Evolutionary conservation across 2,113 vertebrate genomes (phyloP).

Genomic region (Leucosticte australis): DNA sequence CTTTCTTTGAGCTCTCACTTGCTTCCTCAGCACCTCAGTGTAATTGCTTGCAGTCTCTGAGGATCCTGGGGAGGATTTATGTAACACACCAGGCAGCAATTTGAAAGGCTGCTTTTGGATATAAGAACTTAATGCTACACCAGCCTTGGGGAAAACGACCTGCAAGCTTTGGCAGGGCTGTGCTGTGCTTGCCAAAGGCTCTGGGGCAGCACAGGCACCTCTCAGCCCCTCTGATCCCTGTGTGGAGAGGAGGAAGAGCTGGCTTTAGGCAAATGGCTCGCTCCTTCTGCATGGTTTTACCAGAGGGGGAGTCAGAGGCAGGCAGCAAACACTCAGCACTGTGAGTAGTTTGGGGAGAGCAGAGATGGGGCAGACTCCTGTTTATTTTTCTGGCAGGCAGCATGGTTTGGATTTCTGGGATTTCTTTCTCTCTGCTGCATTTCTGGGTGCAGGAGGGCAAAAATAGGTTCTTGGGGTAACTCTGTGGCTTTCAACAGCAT

Average conservation of each 20-base stretch:
- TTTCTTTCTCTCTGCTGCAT: neutral
- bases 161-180: neutral
- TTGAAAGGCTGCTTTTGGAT: constrained; percentile 54
- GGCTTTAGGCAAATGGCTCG: neutral
- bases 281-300: neutral
- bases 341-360: neutral
- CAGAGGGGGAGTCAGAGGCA: neutral
- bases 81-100: constrained; percentile 49
- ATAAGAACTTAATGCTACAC: constrained; percentile 58
- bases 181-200: neutral
- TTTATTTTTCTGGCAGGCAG: neutral
- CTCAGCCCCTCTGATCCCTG: neutral
- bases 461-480: neutral
- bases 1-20: neutral
- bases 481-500: neutral
- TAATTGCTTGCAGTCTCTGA: constrained; percentile 63
- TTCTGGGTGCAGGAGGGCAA: neutral
- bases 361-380: neutral
- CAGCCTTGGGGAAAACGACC: constrained; percentile 57
- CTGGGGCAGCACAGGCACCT: neutral
- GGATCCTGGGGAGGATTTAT: constrained; percentile 65
- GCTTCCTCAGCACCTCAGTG: constrained; percentile 11
- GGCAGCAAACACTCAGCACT: neutral
- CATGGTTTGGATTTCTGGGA: neutral
- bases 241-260: neutral